Evolutionary conservation across 1,140 invertebrate species (phyloP), one percentile per base, ranked within the genome.

Genomic region (Helicoverpa zea): DNA sequence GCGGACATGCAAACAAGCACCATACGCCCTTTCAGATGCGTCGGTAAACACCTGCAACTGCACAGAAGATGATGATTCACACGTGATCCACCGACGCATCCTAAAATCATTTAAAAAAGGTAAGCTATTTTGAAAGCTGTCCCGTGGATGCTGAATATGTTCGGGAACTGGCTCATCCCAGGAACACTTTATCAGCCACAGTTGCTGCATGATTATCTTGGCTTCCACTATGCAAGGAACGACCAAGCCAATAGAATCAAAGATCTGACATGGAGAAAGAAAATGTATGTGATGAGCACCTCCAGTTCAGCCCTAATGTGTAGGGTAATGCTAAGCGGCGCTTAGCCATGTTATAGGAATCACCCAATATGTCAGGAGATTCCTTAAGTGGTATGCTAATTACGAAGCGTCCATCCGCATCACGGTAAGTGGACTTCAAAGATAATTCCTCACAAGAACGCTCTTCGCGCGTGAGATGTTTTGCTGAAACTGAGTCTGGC

Each of bases 191-290:
- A 12, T 49, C 52, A 76, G 13, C 88, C 89, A 90, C 18, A 89
- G 54, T 59, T 84, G 58, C 59, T 87, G 88, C 72, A 89, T 83
- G 16, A 90, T 63, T 11, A 89, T 77, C 63, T 90, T 89, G 16
- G 79, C 83, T 29, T 73, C 78, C 2, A 89, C 82, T 52, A 89
- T 81, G 14, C 87, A 73, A 10, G 87, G 86, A 54, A 59, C 81
- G 35, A 85, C 64, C 49, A 85, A 79, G 14, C 87, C 89, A 52
- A 88, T 68, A 18, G 85, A 83, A 77, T 89, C 88, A 85, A 82
- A 79, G 14, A 79, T 70, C 59, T 79, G 77, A 29, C 51, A 23
- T 23, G 23, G 23, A 23, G 23, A 1, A 23, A 23, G 23, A 23
- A 23, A 23, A 23, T 0, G 2, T 23, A 23, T 23, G 1, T 23